Percentiles rank a stretch among this genome's conserved stretches.
These are phyloP conservation scores for Ictidomys tridecemlineatus DNA, from an alignment of 2,113 vertebrate species.

Conservation along the genomic window DNA sequence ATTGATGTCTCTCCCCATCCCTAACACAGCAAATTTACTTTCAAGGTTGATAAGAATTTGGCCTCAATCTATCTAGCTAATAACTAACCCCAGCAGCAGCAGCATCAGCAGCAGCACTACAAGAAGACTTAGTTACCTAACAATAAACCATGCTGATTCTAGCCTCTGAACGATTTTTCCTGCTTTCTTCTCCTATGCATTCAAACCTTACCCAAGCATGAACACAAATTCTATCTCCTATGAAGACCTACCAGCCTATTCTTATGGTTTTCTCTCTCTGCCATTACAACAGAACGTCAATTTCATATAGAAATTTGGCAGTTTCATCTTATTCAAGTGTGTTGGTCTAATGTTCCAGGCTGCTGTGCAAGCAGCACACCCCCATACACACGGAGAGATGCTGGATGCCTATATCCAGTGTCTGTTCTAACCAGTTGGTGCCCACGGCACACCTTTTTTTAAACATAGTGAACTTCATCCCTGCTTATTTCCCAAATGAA, in stretches of 20 bases:
- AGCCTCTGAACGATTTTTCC: not conserved
- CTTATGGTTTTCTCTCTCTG: too few relatives aligned
- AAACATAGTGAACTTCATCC: constrained; percentile 60
- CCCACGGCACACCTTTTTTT: not conserved
- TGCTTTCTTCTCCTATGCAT: not conserved
- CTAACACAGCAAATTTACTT: not conserved
- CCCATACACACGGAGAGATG: not conserved
- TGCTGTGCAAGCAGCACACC: not conserved
- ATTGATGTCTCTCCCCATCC: too few relatives aligned
- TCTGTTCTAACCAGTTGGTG: not conserved
- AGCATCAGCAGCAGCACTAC: not conserved
- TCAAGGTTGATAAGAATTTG: not conserved
- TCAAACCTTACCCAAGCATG: not conserved
- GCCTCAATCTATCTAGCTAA: not conserved
- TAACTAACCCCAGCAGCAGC: too few relatives aligned
- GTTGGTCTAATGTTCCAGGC: not conserved
- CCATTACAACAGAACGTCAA: not conserved
- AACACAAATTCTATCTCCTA: constrained; percentile 2
- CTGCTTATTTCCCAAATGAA: constrained; percentile 65
- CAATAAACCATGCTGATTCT: not conserved
- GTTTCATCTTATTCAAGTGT: not conserved
- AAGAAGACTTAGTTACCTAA: not conserved
- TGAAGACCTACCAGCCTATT: not conserved
- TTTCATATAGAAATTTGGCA: not conserved
- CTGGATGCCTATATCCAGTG: not conserved